These are phyloP conservation scores for Eupelmus urozonus DNA, from an alignment of 2,888 invertebrate species.

Conservation along the genomic window DNA sequence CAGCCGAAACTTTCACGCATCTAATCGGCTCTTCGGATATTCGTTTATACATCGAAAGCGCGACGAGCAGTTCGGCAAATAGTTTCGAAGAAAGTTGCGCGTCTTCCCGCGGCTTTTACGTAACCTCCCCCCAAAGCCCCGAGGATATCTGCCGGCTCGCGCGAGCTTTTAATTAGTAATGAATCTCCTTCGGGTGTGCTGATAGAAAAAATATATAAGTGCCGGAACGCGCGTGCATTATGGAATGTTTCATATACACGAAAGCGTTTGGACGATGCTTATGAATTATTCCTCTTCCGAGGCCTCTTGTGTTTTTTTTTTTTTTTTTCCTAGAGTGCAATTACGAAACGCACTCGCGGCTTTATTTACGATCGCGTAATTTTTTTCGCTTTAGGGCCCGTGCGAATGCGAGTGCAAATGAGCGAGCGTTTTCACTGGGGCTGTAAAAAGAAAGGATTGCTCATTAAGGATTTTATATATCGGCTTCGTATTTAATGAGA, in stretches of 20 bases:
- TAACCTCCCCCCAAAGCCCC: not conserved
- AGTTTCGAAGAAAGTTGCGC: constrained; percentile 48
- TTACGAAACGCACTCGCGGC: constrained; percentile 34
- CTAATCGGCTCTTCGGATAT: constrained; percentile 54
- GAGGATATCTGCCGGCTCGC: not conserved
- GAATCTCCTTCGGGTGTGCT: constrained; percentile 12
- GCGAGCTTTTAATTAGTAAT: constrained; percentile 13
- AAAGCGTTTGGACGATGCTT: not conserved
- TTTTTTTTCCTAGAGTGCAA: not conserved
- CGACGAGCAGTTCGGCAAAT: constrained; percentile 36
- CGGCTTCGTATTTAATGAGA: not conserved
- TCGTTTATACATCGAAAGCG: constrained; percentile 19
- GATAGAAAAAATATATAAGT: not conserved
- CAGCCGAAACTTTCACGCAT: constrained; percentile 45
- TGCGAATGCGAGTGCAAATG: too few relatives aligned
- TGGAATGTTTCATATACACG: constrained; percentile 25
- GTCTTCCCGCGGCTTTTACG: not conserved
- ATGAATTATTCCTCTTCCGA: constrained; percentile 7
- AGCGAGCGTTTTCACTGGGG: too few relatives aligned
- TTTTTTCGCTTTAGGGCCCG: too few relatives aligned
- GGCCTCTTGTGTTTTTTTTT: not conserved
- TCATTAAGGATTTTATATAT: not conserved
- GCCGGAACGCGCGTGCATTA: constrained; percentile 8
- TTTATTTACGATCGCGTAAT: constrained; percentile 26
- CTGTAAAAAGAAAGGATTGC: not conserved